Evolutionary conservation across 2,888 invertebrate genomes (phyloP).

Genomic region (Tinea pellionella): DNA sequence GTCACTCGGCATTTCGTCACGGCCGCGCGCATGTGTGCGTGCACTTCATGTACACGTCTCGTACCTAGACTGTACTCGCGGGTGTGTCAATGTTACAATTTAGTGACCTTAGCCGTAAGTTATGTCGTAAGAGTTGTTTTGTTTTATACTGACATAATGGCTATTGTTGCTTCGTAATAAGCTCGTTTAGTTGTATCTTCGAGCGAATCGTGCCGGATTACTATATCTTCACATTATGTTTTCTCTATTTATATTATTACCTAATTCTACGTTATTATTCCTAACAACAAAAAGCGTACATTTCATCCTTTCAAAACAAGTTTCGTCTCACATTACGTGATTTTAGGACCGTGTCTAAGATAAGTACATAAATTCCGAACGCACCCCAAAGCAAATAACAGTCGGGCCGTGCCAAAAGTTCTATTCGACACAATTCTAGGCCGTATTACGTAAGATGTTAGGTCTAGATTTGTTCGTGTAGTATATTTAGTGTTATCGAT

Average conservation of each 20-base stretch:
- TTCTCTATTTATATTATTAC: too few relatives aligned
- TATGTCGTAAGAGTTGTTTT: conserved; percentile 37
- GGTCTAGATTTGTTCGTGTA: background rate
- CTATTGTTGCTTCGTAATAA: conserved; percentile 13
- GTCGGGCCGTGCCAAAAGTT: background rate
- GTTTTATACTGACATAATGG: conserved; percentile 34
- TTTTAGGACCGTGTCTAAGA: background rate
- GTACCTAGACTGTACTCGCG: conserved; percentile 1
- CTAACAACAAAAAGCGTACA: too few relatives aligned
- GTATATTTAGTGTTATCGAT: conserved; percentile 17
- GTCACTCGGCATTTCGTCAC: conserved; percentile 50
- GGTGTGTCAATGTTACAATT: conserved; percentile 57
- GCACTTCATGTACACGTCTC: conserved; percentile 8
- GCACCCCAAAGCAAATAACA: conserved; percentile 7
- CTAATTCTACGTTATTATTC: too few relatives aligned
- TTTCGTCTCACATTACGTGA: background rate
- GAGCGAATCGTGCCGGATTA: background rate
- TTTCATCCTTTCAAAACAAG: background rate
- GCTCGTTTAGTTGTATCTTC: background rate
- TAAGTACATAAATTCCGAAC: conserved; percentile 2
- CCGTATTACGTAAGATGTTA: background rate
- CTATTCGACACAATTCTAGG: background rate
- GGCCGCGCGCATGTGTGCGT: conserved; percentile 24
- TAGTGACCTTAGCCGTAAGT: conserved; percentile 64
- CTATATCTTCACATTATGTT: too few relatives aligned